Evolutionary conservation across 2,888 invertebrate genomes (phyloP), one percentile per base, ranked within the genome.

Genomic region (Tuberolachnus salignus): DNA sequence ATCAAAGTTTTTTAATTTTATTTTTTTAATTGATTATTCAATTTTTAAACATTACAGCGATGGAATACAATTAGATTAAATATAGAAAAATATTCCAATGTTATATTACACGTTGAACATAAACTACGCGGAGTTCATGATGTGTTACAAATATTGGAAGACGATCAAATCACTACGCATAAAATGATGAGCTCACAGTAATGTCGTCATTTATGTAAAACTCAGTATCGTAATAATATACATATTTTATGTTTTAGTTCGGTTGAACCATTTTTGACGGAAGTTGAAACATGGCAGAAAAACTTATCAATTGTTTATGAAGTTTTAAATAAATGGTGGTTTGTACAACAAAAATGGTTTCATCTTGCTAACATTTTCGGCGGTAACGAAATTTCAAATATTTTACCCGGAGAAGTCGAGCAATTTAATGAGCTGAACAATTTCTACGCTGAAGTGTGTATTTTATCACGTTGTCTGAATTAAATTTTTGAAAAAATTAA

Each of bases 281-380:
- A 9, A 19, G 78, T 78, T 13, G 78, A 78, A 42, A 61, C 46
- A 1, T 78, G 49, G 66, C 78, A 69, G 21, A 78, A 78, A 61
- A 16, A 78, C 49, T 59, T 78, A 21, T 78, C 78, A 3, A 69
- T 51, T 0, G 64, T 78, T 1, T 69, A 78, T 42, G 78, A 78
- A 61, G 67, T 78, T 16, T 46, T 78, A 10, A 69, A 69, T 21
- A 78, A 78, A 59, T 78, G 78, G 78, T 78, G 78, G 78, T 78
- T 21, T 21, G 34, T 78, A 42, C 78, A 78, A 10, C 78, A 78
- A 57, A 78, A 78, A 69, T 78, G 57, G 78, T 69, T 51, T 57
- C 69, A 57, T 51, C 67, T 78, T 10, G n/a, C 67, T 21, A 49
- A 69, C 59, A 78, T 78, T 16, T 69, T 69, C 21, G 26, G 34